phyloP scores from a whole-genome alignment of 1,140 invertebrate species.

The Pantala flavescens region DNA sequence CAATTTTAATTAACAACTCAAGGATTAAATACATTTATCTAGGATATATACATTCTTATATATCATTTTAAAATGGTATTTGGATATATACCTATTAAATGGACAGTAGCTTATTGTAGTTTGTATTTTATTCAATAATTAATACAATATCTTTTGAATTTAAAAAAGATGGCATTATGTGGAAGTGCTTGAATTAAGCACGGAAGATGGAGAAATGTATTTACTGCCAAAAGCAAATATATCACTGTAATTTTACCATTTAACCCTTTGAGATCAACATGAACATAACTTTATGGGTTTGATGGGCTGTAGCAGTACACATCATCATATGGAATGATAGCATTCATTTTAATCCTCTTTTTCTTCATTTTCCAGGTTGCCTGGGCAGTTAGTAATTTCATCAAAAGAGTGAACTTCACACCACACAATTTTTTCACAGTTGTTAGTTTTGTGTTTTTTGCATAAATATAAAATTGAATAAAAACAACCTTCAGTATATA shows the following conservation, averaged over 20 bases:
- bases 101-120: too few species aligned
- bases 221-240: not conserved
- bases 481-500: not conserved
- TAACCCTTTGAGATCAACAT: not conserved
- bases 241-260: not conserved
- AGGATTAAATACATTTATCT: too few species aligned
- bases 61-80: too few species aligned
- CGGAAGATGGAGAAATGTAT: not conserved
- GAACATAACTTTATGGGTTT: not conserved
- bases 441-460: constrained; percentile 8
- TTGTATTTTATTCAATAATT: too few species aligned
- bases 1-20: too few species aligned
- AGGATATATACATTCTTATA: too few species aligned
- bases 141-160: too few species aligned
- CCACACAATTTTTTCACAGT: not conserved
- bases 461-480: constrained; percentile 1
- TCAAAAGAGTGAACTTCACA: not conserved
- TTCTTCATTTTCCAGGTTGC: not conserved
- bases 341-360: not conserved
- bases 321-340: not conserved
- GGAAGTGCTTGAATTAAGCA: not conserved
- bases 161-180: not conserved
- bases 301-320: not conserved
- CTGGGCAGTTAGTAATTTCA: not conserved
- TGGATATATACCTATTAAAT: too few species aligned